Evolutionary conservation across 2,113 vertebrate species (phyloP).

Genomic region (Phainopepla nitens): DNA sequence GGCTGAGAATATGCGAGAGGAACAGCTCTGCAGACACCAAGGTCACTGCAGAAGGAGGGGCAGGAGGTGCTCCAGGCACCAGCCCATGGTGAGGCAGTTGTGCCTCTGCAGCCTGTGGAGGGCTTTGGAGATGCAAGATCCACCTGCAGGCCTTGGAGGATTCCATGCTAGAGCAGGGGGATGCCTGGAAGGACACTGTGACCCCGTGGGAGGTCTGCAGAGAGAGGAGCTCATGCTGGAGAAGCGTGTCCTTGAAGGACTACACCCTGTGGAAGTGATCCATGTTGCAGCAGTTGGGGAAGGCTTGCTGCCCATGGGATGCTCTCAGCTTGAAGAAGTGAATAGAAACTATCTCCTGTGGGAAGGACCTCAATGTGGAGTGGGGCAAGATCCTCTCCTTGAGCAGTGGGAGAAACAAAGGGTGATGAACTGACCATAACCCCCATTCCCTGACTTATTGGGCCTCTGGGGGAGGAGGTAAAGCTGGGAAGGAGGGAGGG

Average conservation of each 20-base stretch:
- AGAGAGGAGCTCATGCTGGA: background rate
- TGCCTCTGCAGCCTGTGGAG: background rate
- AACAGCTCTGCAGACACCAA: background rate
- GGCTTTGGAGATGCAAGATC: background rate
- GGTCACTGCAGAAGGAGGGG: background rate
- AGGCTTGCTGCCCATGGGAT: background rate
- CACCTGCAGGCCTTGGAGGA: rapidly evolving
- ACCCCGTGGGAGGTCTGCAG: background rate
- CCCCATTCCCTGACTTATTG: background rate
- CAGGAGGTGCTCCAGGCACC: background rate
- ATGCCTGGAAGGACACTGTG: background rate
- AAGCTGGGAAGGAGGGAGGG: background rate
- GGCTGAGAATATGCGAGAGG: no score
- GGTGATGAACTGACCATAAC: background rate
- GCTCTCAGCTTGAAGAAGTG: background rate
- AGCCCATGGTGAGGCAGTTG: background rate
- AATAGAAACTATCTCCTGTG: background rate
- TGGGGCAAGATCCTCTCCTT: background rate
- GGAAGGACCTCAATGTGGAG: background rate
- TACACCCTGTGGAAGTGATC: background rate
- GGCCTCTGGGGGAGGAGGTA: background rate
- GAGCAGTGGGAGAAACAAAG: background rate
- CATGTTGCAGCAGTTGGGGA: background rate
- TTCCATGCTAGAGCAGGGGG: rapidly evolving
- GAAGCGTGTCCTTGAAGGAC: background rate